These are phyloP conservation scores for Nesogale talazaci DNA, from an alignment of 2,113 vertebrate genomes.

Conservation along the genomic window DNA sequence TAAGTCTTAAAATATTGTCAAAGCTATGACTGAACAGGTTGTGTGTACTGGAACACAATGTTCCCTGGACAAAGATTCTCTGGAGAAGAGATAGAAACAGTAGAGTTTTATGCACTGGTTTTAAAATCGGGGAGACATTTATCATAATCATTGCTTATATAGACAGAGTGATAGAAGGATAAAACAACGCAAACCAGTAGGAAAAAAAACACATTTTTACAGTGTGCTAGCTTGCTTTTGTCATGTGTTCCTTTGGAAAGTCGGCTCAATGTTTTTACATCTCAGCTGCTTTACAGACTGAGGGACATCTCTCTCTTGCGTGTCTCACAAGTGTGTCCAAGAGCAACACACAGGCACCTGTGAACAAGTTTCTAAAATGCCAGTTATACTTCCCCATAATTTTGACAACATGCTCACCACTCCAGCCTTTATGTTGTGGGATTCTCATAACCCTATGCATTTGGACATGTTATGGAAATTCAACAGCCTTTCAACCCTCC, in stretches of 20 bases:
- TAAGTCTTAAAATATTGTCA: slow-evolving; percentile 17
- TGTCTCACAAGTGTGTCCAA: neutral
- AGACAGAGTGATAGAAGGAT: neutral
- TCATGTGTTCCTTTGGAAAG: neutral
- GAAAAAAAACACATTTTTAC: neutral
- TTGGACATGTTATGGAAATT: neutral
- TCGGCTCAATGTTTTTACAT: neutral
- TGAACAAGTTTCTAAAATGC: neutral
- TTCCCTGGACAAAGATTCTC: neutral
- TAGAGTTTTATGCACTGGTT: neutral
- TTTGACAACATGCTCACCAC: neutral
- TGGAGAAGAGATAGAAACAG: neutral
- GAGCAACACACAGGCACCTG: neutral
- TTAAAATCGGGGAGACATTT: neutral
- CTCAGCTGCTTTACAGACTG: neutral
- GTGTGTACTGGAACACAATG: neutral
- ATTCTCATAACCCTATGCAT: neutral
- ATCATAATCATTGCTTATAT: neutral
- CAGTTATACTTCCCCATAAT: neutral
- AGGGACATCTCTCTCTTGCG: neutral
- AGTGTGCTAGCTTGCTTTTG: neutral
- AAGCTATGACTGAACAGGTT: neutral
- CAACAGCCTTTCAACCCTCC: neutral
- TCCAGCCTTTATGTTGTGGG: neutral
- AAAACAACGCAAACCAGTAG: slow-evolving; percentile 1